A percentile compares a stretch with the other conserved stretches of the same genome.
Conservation (phyloP, 2,888 invertebrate genomes). For the Tethea ocularis region DNA sequence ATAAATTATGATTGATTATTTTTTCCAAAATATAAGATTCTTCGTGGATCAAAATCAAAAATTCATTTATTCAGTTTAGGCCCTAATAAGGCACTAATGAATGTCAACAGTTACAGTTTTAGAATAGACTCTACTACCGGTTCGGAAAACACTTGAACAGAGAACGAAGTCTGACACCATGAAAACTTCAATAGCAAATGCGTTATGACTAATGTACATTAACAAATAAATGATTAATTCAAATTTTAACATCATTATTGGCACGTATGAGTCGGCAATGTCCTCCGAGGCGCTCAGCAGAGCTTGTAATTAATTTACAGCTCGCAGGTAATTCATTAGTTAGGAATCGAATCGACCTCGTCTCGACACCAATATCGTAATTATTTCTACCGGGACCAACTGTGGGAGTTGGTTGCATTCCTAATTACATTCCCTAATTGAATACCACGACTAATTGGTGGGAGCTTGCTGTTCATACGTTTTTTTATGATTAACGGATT, state of each 20-base stretch:
- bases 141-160: too few relatives aligned
- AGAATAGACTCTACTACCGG: too few relatives aligned
- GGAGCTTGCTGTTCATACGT: constrained; percentile 22
- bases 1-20: too few relatives aligned
- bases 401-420: constrained; percentile 44
- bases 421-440: constrained; percentile 66
- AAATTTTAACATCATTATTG: constrained; percentile 11
- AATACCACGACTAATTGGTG: constrained; percentile 52
- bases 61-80: too few relatives aligned
- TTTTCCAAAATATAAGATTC: too few relatives aligned
- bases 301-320: constrained; percentile 61
- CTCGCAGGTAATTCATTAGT: constrained; percentile 60
- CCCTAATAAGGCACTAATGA: too few relatives aligned
- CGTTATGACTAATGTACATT: neutral
- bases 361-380: constrained; percentile 47
- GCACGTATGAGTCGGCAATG: constrained; percentile 26
- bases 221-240: constrained; percentile 32
- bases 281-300: constrained; percentile 36
- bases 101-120: too few relatives aligned
- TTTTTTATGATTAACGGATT: constrained; percentile 17
- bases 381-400: constrained; percentile 37
- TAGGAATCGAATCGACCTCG: constrained; percentile 40
- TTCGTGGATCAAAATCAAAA: too few relatives aligned
- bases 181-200: neutral
- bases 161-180: too few relatives aligned